These are phyloP conservation scores for Nestor notabilis DNA, from an alignment of 2,113 vertebrate species.

Conservation along the genomic window DNA sequence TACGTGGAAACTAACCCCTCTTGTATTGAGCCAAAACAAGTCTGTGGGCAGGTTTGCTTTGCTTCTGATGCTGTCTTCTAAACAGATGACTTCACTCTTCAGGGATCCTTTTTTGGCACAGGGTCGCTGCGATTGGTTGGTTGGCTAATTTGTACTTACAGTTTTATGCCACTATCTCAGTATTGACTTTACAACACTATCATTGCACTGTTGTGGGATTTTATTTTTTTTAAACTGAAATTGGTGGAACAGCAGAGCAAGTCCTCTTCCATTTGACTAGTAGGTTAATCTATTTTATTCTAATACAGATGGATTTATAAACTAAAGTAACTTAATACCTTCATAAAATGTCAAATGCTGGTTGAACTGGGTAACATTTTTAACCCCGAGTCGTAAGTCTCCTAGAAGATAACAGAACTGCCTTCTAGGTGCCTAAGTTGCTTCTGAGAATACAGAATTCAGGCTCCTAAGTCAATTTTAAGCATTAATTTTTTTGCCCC, in stretches of 20 bases:
- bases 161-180: not conserved
- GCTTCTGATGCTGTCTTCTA: not conserved
- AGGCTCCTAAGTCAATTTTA: not conserved
- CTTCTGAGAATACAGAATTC: not conserved
- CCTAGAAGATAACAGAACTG: not conserved
- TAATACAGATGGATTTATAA: not conserved
- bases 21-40: not conserved
- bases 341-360: not conserved
- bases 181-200: not conserved
- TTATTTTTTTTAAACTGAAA: not conserved
- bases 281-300: not conserved
- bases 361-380: not conserved
- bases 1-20: not conserved
- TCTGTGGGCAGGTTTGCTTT: not conserved
- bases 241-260: not conserved
- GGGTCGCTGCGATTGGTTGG: accelerated
- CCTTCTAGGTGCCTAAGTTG: not conserved
- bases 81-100: not conserved
- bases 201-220: not conserved
- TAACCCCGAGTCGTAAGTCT: not conserved
- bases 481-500: not conserved
- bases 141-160: not conserved
- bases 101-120: not conserved
- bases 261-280: not conserved
- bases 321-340: not conserved